Evolutionary conservation across 2,888 invertebrate species (phyloP).

Genomic region (Morpho helenor): DNA sequence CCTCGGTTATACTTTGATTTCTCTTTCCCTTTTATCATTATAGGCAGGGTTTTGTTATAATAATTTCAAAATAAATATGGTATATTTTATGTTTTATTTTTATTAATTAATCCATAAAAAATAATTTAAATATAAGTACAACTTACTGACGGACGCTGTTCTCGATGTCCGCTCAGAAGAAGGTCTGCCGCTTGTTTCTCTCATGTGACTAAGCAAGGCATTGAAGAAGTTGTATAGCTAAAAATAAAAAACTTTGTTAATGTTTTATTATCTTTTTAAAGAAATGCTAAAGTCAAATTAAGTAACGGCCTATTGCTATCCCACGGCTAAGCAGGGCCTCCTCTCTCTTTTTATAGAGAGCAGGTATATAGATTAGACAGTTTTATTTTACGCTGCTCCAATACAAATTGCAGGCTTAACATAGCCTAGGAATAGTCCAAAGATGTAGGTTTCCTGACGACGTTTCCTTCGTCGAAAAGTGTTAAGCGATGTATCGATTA

Average conservation of each 20-base stretch:
- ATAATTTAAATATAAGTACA: background rate
- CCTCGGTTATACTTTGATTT: background rate
- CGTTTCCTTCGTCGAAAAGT: too few species aligned
- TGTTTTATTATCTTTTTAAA: background rate
- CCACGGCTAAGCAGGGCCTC: too few species aligned
- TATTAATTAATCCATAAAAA: background rate
- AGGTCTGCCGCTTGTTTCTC: slow-evolving; percentile 80
- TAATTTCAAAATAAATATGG: background rate
- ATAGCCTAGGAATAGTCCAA: too few species aligned
- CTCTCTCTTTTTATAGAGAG: too few species aligned
- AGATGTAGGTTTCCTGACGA: too few species aligned
- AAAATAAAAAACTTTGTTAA: slow-evolving; percentile 45
- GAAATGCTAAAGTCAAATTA: background rate
- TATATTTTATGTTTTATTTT: background rate
- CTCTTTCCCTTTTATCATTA: too few species aligned
- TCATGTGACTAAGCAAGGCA: slow-evolving; percentile 92
- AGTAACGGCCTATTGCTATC: too few species aligned
- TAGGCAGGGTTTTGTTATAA: too few species aligned
- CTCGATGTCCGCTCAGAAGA: slow-evolving; percentile 82
- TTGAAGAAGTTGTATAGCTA: slow-evolving; percentile 97
- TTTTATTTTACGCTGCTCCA: too few species aligned
- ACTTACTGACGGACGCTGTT: slow-evolving; percentile 80
- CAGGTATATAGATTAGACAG: too few species aligned
- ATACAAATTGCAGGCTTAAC: too few species aligned
- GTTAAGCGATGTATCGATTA: too few species aligned